phyloP scores from a whole-genome alignment of 2,113 vertebrate genomes.

The Irena cyanogastra region DNA sequence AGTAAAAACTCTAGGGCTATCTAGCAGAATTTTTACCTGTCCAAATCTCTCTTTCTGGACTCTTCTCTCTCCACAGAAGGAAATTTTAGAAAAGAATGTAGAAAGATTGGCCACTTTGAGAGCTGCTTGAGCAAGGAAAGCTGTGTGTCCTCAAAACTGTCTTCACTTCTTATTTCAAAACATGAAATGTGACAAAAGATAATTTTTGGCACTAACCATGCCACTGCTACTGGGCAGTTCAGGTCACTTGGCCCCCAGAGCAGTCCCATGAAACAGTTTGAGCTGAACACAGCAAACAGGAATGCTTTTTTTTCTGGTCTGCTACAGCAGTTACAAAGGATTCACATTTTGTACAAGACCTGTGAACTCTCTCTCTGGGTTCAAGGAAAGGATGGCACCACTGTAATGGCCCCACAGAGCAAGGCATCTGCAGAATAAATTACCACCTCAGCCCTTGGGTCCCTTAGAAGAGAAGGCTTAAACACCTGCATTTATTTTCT shows the following conservation, averaged over 20 bases:
- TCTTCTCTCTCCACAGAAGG: not conserved
- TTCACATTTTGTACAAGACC: not conserved
- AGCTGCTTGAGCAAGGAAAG: not conserved
- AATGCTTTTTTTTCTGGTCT: not conserved
- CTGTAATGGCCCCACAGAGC: not conserved
- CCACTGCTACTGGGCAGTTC: not conserved
- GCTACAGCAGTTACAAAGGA: not conserved
- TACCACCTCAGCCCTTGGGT: rapidly evolving
- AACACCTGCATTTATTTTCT: not conserved
- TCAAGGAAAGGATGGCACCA: not conserved
- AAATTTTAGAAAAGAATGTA: not conserved
- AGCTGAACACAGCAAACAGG: not conserved
- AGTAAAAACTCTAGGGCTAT: not conserved
- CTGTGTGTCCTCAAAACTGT: not conserved
- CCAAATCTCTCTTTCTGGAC: not conserved
- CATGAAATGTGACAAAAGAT: not conserved
- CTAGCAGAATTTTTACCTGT: not conserved
- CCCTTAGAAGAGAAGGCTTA: not conserved
- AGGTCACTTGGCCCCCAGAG: not conserved
- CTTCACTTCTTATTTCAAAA: not conserved
- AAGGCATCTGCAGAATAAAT: not conserved
- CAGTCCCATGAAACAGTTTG: not conserved
- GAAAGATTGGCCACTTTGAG: not conserved
- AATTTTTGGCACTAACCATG: not conserved
- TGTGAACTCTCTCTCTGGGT: rapidly evolving